phyloP scores from a whole-genome alignment of 2,797 vertebrate species.

The Taenioides sp. region DNA sequence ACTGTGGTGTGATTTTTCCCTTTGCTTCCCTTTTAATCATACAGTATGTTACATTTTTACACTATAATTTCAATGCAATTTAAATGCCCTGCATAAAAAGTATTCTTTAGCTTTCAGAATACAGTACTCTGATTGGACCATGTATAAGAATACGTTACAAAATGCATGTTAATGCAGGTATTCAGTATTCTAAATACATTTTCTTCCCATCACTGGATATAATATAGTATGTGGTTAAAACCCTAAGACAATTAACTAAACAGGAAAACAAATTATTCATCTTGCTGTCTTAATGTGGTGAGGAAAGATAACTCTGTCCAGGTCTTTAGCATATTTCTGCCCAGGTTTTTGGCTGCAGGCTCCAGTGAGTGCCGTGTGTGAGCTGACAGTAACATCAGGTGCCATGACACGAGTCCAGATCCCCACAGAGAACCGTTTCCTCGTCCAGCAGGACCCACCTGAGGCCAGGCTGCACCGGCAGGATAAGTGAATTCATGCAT shows the following conservation, averaged over 20 bases:
- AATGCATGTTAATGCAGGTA: too few species aligned
- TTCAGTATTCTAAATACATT: too few species aligned
- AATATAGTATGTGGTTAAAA: too few species aligned
- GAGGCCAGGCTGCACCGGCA: constrained; percentile 39
- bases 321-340: constrained; percentile 7
- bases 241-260: background rate
- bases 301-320: background rate
- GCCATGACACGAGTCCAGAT: constrained; percentile 29
- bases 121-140: too few species aligned
- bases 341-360: constrained; percentile 29
- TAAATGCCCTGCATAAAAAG: too few species aligned
- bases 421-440: constrained; percentile 14
- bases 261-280: background rate
- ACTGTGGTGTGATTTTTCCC: too few species aligned
- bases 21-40: too few species aligned
- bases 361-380: constrained; percentile 19
- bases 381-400: constrained; percentile 24
- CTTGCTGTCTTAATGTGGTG: background rate
- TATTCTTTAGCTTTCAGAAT: too few species aligned
- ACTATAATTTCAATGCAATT: too few species aligned
- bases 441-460: constrained; percentile 26
- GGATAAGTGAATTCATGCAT: constrained; percentile 52
- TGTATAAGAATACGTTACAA: too few species aligned
- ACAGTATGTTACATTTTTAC: too few species aligned
- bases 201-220: too few species aligned